Percentiles rank a stretch among this genome's conserved stretches.
These are phyloP conservation scores for Oncorhynchus gorbuscha DNA, from an alignment of 2,113 vertebrate genomes.

Conservation along the genomic window DNA sequence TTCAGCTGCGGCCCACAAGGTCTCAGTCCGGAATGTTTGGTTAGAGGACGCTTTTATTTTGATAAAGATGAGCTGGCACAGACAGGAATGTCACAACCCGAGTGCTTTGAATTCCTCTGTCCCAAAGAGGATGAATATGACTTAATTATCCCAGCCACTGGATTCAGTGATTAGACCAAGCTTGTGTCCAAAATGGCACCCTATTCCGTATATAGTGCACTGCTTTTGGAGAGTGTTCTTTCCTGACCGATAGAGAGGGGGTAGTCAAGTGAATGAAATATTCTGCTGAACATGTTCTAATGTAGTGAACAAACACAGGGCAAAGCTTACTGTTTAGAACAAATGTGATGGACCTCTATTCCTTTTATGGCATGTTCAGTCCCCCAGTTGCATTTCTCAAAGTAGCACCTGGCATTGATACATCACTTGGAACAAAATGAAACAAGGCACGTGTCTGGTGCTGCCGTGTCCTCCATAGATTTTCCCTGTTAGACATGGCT, in stretches of 20 bases:
- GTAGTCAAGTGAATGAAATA: conserved; percentile 24
- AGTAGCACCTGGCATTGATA: not conserved
- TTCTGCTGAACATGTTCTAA: not conserved
- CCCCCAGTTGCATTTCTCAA: conserved; percentile 14
- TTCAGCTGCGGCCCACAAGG: too few relatives aligned
- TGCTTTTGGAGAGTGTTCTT: not conserved
- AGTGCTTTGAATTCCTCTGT: conserved; percentile 36
- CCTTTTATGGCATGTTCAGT: not conserved
- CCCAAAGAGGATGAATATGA: not conserved
- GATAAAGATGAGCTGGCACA: not conserved
- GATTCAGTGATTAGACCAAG: not conserved
- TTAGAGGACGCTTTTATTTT: not conserved
- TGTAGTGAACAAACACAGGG: not conserved
- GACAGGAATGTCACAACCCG: conserved; percentile 24
- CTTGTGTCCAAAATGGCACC: not conserved
- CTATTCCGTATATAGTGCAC: not conserved
- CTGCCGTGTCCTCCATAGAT: not conserved
- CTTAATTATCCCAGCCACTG: not conserved
- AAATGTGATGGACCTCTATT: not conserved
- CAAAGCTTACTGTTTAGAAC: not conserved
- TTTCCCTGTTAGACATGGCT: not conserved
- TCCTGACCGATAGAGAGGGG: conserved; percentile 11
- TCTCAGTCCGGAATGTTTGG: not conserved
- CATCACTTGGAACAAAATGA: not conserved
- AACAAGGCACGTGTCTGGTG: not conserved